Evolutionary conservation across 2,888 invertebrate species (phyloP), one percentile per base, ranked within the genome.

Genomic region (Carcina quercana): DNA sequence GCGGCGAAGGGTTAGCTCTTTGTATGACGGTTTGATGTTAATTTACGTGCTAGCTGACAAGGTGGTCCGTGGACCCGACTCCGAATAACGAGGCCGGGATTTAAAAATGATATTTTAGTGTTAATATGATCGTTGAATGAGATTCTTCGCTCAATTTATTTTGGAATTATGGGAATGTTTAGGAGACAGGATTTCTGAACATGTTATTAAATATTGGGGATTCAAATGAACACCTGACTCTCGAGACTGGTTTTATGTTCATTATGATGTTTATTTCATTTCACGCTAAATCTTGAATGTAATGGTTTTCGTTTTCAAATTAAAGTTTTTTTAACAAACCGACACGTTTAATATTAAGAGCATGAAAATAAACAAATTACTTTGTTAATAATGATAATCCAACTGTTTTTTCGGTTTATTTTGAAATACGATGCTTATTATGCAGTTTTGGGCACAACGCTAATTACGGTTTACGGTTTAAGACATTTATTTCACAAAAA

Each of bases 1-100:
- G 64, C 76, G 70, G 61, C 59, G 75, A 78, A 78, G 82, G 82
- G 82, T 78, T 75, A 67, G 45, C 55, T 67, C 68, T 74, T 75
- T 78, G 75, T 78, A 60, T 65, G 76, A 75, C 75, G 72, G 64
- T 70, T 72, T 66, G 63, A 72, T 71, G 71, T 65, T 67, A 71
- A 73, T 72, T 69, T 70, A 76, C 68, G 62, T 54, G 48, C 49
- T 50, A 50, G 49, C 73, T 63, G 73, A 72, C 75, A 71, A 79
- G 80, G 80, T 80, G 80, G 80, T 75, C 78, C 43, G 45, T 40
- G 36, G 61, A 56, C 67, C 65, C 53, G 48, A 34, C 50, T 37
- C 47, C 48, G 42, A 45, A 45, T 49, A 45, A 50, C 48, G 46
- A 44, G 28, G 7, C 14, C 6, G 28, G n/a, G 10, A 14, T 29